Percentiles rank a stretch among this genome's conserved stretches.
phyloP scores from a whole-genome alignment of 2,113 vertebrate genomes.

The Entosphenus tridentatus region DNA sequence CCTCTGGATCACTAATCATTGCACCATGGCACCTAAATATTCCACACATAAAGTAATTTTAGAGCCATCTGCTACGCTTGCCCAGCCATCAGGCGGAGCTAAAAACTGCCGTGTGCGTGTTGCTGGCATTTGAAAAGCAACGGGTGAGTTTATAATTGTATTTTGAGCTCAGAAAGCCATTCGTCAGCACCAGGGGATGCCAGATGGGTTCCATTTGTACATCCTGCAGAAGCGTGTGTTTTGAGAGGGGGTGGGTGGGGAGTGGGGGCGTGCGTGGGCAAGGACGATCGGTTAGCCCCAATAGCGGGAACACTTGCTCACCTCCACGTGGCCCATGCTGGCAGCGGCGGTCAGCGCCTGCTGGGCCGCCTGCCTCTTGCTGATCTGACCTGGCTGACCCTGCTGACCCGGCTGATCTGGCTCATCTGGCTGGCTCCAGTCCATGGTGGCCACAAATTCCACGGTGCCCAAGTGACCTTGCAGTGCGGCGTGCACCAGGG shows the following conservation, averaged over 20 bases:
- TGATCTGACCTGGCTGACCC: conserved; percentile 41
- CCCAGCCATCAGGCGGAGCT: too few species aligned
- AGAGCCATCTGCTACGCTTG: too few species aligned
- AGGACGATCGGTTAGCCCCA: background rate
- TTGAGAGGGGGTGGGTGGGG: background rate
- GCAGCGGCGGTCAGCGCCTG: conserved; percentile 82
- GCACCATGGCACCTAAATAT: too few species aligned
- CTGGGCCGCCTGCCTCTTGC: conserved; percentile 80
- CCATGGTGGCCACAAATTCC: conserved; percentile 74
- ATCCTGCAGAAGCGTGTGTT: background rate
- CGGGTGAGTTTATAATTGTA: too few species aligned
- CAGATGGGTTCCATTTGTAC: conserved; percentile 9
- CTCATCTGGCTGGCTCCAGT: conserved; percentile 36
- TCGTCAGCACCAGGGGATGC: background rate
- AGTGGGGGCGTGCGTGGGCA: background rate
- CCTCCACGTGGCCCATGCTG: conserved; percentile 93
- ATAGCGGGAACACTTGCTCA: conserved; percentile 15
- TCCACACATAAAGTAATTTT: too few species aligned
- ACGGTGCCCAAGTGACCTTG: conserved; percentile 82
- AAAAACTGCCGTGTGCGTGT: too few species aligned
- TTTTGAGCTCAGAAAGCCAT: too few species aligned
- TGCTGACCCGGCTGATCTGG: conserved; percentile 23
- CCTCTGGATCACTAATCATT: too few species aligned
- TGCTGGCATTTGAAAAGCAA: too few species aligned
- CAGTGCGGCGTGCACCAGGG: conserved; percentile 78